Conservation (phyloP, 2,797 vertebrate species). For the Pogoniulus pusillus region DNA sequence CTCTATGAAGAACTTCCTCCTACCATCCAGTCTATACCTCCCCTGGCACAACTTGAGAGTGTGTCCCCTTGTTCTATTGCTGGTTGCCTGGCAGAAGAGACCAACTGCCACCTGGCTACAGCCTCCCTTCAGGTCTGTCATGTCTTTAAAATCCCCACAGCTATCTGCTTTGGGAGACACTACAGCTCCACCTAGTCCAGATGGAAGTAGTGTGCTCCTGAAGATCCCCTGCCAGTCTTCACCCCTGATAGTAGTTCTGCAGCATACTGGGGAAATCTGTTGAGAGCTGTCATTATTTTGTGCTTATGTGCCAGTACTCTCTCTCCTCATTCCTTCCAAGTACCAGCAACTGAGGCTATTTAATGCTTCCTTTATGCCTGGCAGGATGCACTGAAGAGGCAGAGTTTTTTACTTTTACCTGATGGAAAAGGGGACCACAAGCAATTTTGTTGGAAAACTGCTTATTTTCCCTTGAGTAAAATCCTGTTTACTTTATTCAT, state of each 20-base stretch:
- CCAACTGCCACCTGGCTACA: no score
- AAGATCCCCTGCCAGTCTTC: constrained; percentile 20
- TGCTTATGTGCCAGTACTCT: background rate
- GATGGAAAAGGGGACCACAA: background rate
- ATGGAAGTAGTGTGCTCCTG: background rate
- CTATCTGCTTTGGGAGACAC: background rate
- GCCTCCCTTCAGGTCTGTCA: no score
- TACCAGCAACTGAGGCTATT: background rate
- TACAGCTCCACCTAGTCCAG: background rate
- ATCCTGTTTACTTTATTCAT: constrained; percentile 27
- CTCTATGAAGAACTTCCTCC: no score
- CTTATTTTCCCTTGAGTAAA: constrained; percentile 31
- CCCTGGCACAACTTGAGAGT: no score
- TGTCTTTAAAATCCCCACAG: background rate
- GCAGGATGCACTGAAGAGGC: background rate
- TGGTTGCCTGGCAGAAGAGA: no score
- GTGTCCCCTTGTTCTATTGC: no score
- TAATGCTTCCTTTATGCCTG: background rate
- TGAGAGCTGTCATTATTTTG: background rate
- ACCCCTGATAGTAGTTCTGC: background rate
- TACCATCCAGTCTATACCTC: no score
- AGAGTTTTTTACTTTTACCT: background rate
- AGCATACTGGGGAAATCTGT: constrained; percentile 36
- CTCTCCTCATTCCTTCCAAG: background rate
- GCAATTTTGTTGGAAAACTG: background rate